A percentile compares a stretch with the other conserved stretches of the same genome.
phyloP scores from a whole-genome alignment of 2,113 vertebrate genomes.

The Clinocottus analis region DNA sequence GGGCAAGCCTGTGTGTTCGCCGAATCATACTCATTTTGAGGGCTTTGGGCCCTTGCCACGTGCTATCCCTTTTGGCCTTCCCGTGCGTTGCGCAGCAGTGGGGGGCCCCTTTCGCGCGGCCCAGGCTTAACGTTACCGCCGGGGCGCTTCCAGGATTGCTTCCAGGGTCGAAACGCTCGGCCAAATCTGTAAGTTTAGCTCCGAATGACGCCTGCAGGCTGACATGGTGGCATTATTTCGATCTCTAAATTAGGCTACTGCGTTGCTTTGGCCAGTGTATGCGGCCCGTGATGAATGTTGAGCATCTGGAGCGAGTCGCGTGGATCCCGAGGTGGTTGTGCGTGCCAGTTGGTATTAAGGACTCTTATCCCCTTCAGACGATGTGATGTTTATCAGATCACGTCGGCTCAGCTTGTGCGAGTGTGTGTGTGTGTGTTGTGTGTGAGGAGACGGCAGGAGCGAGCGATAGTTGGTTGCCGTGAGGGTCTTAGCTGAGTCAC shows the following conservation, averaged over 20 bases:
- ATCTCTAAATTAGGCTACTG: constrained; percentile 44
- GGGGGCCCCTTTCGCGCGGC: neutral
- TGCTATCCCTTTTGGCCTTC: neutral
- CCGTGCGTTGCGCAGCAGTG: neutral
- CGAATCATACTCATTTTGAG: constrained; percentile 30
- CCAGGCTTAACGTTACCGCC: neutral
- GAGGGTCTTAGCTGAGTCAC: constrained; percentile 34
- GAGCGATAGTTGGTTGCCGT: neutral
- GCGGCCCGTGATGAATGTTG: constrained; percentile 6
- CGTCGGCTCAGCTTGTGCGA: constrained; percentile 36
- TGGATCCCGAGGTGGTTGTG: constrained; percentile 14
- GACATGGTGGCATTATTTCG: constrained; percentile 53
- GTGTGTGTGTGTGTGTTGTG: constrained; percentile 26
- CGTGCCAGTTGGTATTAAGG: constrained; percentile 42
- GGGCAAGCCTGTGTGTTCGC: constrained; percentile 49
- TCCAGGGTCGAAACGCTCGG: neutral
- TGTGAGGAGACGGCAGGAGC: constrained; percentile 11
- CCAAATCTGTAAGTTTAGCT: constrained; percentile 30
- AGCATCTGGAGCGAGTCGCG: constrained; percentile 30
- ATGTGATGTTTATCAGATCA: constrained; percentile 48
- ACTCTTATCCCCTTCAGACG: constrained; percentile 49
- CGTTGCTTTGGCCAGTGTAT: constrained; percentile 25
- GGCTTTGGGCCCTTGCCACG: constrained; percentile 20
- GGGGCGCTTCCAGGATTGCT: neutral
- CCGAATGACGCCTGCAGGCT: constrained; percentile 22